These are phyloP conservation scores for Dinoponera quadriceps DNA, from an alignment of 1,140 invertebrate genomes.

Conservation along the genomic window DNA sequence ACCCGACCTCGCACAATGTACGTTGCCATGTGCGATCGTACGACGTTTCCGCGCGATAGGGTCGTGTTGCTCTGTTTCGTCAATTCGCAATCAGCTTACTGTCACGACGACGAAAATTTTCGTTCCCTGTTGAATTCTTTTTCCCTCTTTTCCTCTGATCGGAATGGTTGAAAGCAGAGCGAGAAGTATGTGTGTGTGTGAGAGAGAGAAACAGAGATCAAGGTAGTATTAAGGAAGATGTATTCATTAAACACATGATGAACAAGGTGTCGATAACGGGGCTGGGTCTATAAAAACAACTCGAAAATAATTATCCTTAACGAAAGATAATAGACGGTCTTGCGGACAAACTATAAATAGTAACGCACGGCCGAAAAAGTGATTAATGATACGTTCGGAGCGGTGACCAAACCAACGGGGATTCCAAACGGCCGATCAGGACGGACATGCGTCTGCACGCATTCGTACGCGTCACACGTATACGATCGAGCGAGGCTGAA, in stretches of 20 bases:
- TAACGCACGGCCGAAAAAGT: slow-evolving; percentile 77
- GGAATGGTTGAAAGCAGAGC: no score
- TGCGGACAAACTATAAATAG: slow-evolving; percentile 78
- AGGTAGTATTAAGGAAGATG: slow-evolving; percentile 45
- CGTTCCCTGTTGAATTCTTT: neutral
- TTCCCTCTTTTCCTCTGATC: no score
- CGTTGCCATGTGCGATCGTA: slow-evolving; percentile 70
- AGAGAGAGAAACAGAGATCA: neutral
- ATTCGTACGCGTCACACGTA: slow-evolving; percentile 30
- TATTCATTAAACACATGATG: slow-evolving; percentile 1
- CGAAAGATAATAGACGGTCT: slow-evolving; percentile 78
- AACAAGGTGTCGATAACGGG: slow-evolving; percentile 45
- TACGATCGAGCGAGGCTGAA: slow-evolving; percentile 51
- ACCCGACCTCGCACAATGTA: slow-evolving; percentile 70
- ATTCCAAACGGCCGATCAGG: slow-evolving; percentile 58
- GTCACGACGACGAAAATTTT: neutral
- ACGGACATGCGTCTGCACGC: slow-evolving; percentile 62
- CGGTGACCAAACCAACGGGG: slow-evolving; percentile 70
- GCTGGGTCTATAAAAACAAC: slow-evolving; percentile 7
- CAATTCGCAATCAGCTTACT: neutral
- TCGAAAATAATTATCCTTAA: slow-evolving; percentile 78
- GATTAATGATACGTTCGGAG: slow-evolving; percentile 81
- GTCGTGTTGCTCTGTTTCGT: neutral
- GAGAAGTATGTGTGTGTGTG: no score
- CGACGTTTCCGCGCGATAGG: neutral